Evolutionary conservation across 2,113 vertebrate genomes (phyloP).

Genomic region (Machaerirhynchus nigripectus): DNA sequence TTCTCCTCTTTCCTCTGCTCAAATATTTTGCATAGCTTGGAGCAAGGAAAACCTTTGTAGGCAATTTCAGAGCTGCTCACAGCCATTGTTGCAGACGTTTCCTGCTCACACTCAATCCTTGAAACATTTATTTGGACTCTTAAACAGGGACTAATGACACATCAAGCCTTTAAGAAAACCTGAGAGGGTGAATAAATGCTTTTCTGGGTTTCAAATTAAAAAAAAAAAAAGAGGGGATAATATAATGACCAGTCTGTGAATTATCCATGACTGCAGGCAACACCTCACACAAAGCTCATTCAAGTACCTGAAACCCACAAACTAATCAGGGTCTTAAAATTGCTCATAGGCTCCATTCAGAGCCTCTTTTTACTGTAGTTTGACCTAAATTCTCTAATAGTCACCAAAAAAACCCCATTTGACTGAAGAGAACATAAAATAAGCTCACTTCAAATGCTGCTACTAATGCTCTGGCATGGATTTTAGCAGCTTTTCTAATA

Average conservation of each 20-base stretch:
- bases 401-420: neutral
- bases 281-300: neutral
- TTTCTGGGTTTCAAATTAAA: neutral
- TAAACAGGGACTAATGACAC: neutral
- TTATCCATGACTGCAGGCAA: neutral
- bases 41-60: neutral
- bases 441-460: neutral
- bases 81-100: neutral
- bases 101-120: neutral
- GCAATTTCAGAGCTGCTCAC: neutral
- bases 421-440: neutral
- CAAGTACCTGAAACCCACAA: neutral
- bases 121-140: neutral
- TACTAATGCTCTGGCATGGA: neutral
- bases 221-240: neutral
- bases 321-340: neutral
- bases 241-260: neutral
- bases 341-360: neutral
- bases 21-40: neutral
- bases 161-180: neutral
- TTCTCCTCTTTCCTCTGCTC: neutral
- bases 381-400: neutral
- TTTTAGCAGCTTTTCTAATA: neutral
- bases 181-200: neutral
- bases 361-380: neutral